These are phyloP conservation scores for Petrolisthes cinctipes DNA, from an alignment of 2,888 invertebrate species.

Conservation along the genomic window DNA sequence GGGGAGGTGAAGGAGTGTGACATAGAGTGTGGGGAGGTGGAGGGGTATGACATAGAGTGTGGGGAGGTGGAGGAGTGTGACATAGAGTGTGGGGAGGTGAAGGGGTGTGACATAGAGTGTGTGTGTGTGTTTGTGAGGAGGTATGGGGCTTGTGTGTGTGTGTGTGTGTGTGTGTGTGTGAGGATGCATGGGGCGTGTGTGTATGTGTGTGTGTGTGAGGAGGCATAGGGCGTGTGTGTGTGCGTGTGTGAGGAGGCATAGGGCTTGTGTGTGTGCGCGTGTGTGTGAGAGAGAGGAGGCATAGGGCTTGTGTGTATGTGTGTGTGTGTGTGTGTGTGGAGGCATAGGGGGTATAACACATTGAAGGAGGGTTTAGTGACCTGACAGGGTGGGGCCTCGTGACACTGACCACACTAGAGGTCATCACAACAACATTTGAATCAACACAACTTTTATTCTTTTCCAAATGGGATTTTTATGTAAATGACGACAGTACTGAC, in stretches of 20 bases:
- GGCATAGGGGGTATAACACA: not conserved
- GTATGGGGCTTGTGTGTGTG: not conserved
- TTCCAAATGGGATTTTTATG: not conserved
- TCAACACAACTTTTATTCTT: not conserved
- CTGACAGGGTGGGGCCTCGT: not conserved
- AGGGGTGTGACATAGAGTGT: not conserved
- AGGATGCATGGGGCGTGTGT: not conserved
- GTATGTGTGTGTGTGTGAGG: not conserved
- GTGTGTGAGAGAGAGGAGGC: not conserved
- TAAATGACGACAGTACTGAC: not conserved
- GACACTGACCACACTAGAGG: not conserved
- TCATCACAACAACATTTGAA: not conserved
- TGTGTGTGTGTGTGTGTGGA: constrained; percentile 7
- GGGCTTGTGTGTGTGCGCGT: constrained; percentile 14
- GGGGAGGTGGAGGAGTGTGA: not conserved
- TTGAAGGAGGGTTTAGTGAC: not conserved
- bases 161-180: not conserved
- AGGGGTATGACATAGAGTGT: not conserved
- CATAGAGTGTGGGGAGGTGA: not conserved
- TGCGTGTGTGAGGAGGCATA: not conserved
- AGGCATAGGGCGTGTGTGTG: not conserved
- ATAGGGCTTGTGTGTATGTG: constrained; percentile 26
- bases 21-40: no score
- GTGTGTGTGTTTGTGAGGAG: not conserved
- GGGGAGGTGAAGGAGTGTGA: no score